These are phyloP conservation scores for Diuraphis noxia DNA, from an alignment of 1,140 invertebrate species.

Conservation along the genomic window DNA sequence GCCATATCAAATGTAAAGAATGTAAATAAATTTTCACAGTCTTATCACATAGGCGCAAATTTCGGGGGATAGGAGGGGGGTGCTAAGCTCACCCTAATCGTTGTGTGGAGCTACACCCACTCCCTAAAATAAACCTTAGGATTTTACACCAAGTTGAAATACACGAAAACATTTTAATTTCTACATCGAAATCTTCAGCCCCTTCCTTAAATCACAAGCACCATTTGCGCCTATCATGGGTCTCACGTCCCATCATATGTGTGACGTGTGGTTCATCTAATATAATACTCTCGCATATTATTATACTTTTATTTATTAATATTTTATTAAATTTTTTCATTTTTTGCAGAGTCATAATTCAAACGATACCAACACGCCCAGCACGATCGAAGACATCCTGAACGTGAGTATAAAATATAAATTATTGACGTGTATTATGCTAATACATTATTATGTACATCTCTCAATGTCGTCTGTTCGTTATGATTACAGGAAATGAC, in stretches of 20 bases:
- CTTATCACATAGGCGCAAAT: neutral
- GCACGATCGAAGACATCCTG: slow-evolving; percentile 48
- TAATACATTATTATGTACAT: neutral
- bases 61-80: no score
- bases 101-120: no score
- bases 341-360: slow-evolving; percentile 33
- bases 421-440: neutral
- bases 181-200: no score
- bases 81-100: no score
- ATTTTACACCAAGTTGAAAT: no score
- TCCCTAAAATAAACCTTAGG: no score
- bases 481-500: slow-evolving; percentile 41
- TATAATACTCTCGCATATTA: no score
- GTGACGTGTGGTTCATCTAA: no score
- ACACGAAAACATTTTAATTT: no score
- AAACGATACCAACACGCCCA: slow-evolving; percentile 40
- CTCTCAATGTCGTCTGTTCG: neutral
- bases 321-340: neutral
- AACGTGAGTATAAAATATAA: slow-evolving; percentile 47
- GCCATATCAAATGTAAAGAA: slow-evolving; percentile 46
- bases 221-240: neutral
- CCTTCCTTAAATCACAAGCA: neutral
- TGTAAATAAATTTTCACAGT: neutral
- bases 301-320: no score
- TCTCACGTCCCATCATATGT: no score